Evolutionary conservation across 2,888 invertebrate species (phyloP), one percentile per base, ranked within the genome.

Genomic region (Synergus laeviventris): DNA sequence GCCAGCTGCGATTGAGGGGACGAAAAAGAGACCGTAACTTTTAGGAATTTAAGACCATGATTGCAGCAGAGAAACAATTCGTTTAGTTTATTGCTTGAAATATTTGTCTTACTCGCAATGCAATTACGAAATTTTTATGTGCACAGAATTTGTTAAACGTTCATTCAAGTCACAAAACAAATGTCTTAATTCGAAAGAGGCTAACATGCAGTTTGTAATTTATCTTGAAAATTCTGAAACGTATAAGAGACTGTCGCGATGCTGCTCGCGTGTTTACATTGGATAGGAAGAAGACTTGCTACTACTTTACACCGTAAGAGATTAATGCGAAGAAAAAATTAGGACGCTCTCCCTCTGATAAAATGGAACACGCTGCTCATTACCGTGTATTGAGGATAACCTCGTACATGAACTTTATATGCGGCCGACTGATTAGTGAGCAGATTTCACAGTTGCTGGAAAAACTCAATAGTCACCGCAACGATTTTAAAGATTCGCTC

Each of bases 1-100:
- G 74, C 36, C 61, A 77, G 76, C 76, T 77, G 80, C 56, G 49
- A 64, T 62, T 76, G 64, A 76, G 39, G 49, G 36, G 49, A 38
- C 60, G 64, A 78, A 54, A 74, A 73, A 24, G 21, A 64, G 14
- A 64, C 14, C 18, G 21, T 64, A 14, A 39, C 39, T 64, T 39
- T 1, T 1, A 14, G 14, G 5, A 64, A 64, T 12, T 42, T 56
- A 1, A 24, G 0, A 21, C 5, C 5, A 9, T 24, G 12, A 18
- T 21, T 21, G 0, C 2, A n/a, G 2, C 49, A n/a, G 8, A 9
- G 1, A 49, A 56, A 56, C 5, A 1, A 11, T 4, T 56, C 21
- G 11, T 56, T 11, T 12, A 56, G 11, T 56, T 42, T 31, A 31
- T 31, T 31, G 31, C 31, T 31, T 31, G 31, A 31, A 31, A 31